phyloP scores from a whole-genome alignment of 2,888 invertebrate genomes.

The Augochlorella aurata region DNA sequence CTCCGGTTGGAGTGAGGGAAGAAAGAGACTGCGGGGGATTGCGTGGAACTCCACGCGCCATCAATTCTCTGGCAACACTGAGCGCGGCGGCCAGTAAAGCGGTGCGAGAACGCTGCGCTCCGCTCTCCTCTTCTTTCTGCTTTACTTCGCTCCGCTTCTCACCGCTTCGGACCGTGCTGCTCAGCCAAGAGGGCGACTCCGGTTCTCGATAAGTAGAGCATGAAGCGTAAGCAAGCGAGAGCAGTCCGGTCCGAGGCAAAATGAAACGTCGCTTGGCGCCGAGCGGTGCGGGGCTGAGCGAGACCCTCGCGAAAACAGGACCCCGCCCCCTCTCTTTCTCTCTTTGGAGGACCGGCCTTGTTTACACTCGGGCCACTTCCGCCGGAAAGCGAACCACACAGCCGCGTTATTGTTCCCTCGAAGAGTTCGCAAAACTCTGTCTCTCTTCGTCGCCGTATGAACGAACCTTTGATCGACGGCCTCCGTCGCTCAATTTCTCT shows the following conservation, averaged over 20 bases:
- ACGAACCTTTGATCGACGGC: conserved; percentile 1
- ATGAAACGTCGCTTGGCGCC: conserved; percentile 49
- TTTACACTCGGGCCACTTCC: conserved; percentile 56
- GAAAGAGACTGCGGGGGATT: too few relatives aligned
- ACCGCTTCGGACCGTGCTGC: background rate
- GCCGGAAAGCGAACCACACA: conserved; percentile 45
- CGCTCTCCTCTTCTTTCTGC: background rate
- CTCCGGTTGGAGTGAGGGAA: too few relatives aligned
- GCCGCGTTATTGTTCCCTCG: conserved; percentile 31
- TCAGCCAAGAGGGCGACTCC: conserved; percentile 68
- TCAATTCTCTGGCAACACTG: too few relatives aligned
- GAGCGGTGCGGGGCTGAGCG: background rate
- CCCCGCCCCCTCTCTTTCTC: background rate
- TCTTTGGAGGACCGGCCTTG: conserved; percentile 37
- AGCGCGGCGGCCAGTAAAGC: conserved; percentile 22
- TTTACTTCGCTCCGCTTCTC: background rate
- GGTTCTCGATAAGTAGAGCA: conserved; percentile 79
- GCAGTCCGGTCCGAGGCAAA: conserved; percentile 43
- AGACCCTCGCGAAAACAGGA: conserved; percentile 38
- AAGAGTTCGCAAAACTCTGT: background rate
- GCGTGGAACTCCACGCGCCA: too few relatives aligned
- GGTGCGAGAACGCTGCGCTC: conserved; percentile 26
- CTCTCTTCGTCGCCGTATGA: background rate
- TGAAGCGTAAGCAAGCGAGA: conserved; percentile 72
- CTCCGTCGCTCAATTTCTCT: background rate